Percentiles rank a stretch among this genome's conserved stretches.
Evolutionary conservation across 2,888 invertebrate genomes (phyloP).

Genomic region (Campopleginae sp.): DNA sequence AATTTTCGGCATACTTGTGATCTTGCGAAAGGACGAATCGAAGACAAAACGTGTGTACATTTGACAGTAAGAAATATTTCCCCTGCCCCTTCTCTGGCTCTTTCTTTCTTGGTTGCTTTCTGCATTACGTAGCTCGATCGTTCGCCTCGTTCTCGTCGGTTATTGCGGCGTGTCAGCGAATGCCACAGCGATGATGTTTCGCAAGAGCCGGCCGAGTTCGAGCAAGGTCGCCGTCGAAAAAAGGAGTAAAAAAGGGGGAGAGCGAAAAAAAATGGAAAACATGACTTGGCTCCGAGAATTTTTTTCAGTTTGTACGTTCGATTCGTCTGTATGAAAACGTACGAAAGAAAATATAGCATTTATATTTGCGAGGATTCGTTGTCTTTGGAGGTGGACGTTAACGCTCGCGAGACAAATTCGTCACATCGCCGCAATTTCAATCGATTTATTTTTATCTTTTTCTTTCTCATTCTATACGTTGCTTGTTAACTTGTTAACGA

Average conservation of each 20-base stretch:
- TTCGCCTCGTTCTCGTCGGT: conserved; percentile 45
- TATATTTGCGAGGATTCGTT: conserved; percentile 15
- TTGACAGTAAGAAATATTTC: neutral
- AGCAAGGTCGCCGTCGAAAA: conserved; percentile 59
- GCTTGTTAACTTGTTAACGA: conserved; percentile 34
- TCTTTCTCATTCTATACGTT: neutral
- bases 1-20: conserved; percentile 70
- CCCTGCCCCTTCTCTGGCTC: conserved; percentile 47
- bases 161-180: conserved; percentile 68
- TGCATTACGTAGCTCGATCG: conserved; percentile 40
- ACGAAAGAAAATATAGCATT: neutral
- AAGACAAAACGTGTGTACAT: neutral
- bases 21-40: conserved; percentile 69
- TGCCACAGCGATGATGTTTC: conserved; percentile 65
- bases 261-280: conserved; percentile 3
- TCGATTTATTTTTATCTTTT: conserved; percentile 4
- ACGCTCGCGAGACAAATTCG: neutral
- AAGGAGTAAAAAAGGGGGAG: conserved; percentile 7
- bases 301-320: conserved; percentile 6
- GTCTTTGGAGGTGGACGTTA: neutral
- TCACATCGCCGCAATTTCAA: conserved; percentile 11
- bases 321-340: neutral
- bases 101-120: conserved; percentile 21
- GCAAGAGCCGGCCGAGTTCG: conserved; percentile 47
- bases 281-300: conserved; percentile 1